Base-by-base conservation (phyloP, 2,113 vertebrate species). In the Gambusia affinis region DNA sequence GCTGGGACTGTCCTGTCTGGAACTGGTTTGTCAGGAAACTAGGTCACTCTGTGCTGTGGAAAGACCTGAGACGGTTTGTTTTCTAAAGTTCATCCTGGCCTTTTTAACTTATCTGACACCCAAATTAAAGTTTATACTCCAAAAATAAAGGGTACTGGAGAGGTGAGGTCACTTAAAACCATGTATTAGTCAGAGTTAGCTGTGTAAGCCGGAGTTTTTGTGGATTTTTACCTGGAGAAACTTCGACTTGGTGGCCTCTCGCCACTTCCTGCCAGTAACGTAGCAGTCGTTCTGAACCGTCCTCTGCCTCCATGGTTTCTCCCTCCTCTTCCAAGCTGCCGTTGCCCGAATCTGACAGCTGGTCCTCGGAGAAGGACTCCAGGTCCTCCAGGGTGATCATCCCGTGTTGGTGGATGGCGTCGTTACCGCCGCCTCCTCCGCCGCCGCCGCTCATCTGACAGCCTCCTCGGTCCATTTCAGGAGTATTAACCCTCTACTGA, bases 241-340 rank as follows among this genome's bases (percentile, higher is more conserved):
- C 96, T 28, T 97, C 95, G 82, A 97, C 96, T 79, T 94, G 95
- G 92, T 97, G 96, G 28, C 95, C 95, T 37, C 96, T 75, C 22
- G 95, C 96, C 22, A 95, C 94, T 73, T 95, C 94, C 88, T 96
- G 96, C 96, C 96, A 97, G 91, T 96, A 97, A 33, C 87, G 91
- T 12, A 97, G 94, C 77, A 97, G 92, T 8, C 95, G 82, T 70
- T 93, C 68, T 0, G 69, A 57, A 14, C 60, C 85, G 39, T 94
- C 91, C 19, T 84, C 78, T 30, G 93, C 94, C 24, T 94, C 93
- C 92, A 85, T 93, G 39, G 67, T 78, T 24, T 93, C 90, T 4
- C 80, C 92, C 8, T 90, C 94, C 17, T 95, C 93, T 62, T 94
- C 93, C 37, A 93, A 75, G 76, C 93, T 94, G 30, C 93, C 95